Base-by-base conservation (phyloP, 2,113 vertebrate genomes). In the Osmerus eperlanus region DNA sequence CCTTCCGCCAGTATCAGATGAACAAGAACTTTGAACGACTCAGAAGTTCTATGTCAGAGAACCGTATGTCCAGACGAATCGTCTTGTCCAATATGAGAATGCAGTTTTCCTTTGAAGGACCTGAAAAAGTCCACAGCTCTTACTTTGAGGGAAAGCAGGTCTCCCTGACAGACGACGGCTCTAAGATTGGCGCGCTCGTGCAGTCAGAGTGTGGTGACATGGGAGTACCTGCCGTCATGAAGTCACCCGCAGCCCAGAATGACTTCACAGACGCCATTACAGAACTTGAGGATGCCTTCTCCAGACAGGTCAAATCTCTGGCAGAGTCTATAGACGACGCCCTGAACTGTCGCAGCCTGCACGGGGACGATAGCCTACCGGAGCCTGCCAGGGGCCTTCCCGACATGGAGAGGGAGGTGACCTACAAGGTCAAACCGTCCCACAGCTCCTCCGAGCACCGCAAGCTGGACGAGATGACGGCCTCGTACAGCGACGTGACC, bases 1-100 rank as follows among this genome's bases (percentile, higher is more conserved):
- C 97, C 67, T 99, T 98, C 84, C 96, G 97, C 80, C 97, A 99
- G 87, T 99, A 99, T 92, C 97, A 99, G 92, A 99, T 99, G 97
- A 98, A 99, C 93, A 98, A 98, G 84, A 98, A 99, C 83, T 98
- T 98, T 66, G 96, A 98, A 90, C 94, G 97, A 36, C 94, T 99
- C 23, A 87, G 97, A 83, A 98, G 97, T 92, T 99, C 96, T 92
- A 98, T 99, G 96, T 99, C 96, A 0, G 97, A 99, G 87, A 99
- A 96, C 89, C 97, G 96, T 76, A 97, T 98, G 96, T 99, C 97
- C 32, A 93, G 96, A 81, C 94, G 96, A 56, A 99, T 99, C 11
- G 96, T 98, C 77, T 90, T 99, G 72, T 98, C 97, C 95, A 98
- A 98, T 93, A 99, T 98, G 97, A 95, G 97, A 91, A 97, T 99